phyloP scores from a whole-genome alignment of 2,113 vertebrate species.

The Phoxinus phoxinus region DNA sequence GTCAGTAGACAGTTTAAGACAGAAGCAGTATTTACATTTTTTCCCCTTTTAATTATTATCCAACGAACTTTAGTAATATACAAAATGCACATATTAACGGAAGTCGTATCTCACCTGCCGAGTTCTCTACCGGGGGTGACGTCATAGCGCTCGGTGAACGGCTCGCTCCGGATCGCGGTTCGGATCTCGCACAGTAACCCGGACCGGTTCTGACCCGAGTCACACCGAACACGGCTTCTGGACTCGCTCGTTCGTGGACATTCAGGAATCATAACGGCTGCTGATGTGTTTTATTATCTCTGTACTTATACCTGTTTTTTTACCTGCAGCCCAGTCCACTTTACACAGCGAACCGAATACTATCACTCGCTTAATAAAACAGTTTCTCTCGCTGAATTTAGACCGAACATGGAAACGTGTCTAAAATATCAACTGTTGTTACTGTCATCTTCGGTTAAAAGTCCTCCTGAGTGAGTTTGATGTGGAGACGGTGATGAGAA shows the following conservation, averaged over 20 bases:
- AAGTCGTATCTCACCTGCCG: conserved; percentile 64
- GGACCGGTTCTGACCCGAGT: conserved; percentile 59
- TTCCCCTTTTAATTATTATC: too few relatives aligned
- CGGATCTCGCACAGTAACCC: conserved; percentile 71
- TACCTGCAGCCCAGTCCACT: neutral
- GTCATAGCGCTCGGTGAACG: conserved; percentile 73
- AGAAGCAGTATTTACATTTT: too few relatives aligned
- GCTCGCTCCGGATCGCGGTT: conserved; percentile 66
- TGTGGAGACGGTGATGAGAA: neutral
- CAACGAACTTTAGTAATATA: too few relatives aligned
- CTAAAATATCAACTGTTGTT: neutral
- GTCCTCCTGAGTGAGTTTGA: neutral
- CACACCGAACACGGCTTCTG: conserved; percentile 56
- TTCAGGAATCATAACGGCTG: conserved; percentile 71
- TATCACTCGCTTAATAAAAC: conserved; percentile 1
- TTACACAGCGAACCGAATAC: neutral
- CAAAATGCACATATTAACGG: too few relatives aligned
- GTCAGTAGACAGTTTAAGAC: neutral
- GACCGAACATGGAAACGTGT: conserved; percentile 13
- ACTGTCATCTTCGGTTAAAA: conserved; percentile 44
- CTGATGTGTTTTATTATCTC: neutral
- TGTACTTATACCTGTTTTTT: neutral
- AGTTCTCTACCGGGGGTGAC: conserved; percentile 74
- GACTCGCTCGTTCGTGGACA: conserved; percentile 60
- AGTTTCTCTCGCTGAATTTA: neutral